Conservation (phyloP, 1,140 invertebrate species). For the Euwallacea fornicatus region DNA sequence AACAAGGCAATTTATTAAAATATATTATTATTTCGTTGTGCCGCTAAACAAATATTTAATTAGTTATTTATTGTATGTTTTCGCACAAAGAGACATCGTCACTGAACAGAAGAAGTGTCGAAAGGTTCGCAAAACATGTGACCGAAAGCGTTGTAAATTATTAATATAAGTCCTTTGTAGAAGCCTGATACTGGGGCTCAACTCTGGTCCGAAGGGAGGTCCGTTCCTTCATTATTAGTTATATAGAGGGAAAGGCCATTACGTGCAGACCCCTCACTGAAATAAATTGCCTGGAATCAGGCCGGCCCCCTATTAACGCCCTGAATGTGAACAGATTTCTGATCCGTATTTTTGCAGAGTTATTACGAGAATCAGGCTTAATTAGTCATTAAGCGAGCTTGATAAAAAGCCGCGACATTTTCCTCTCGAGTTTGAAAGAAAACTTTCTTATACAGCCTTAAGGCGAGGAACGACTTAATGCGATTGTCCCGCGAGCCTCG, state of each 20-base stretch:
- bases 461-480: no score
- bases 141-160: constrained; percentile 1
- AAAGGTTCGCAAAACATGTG: background rate
- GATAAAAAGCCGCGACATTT: no score
- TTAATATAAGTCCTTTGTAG: background rate
- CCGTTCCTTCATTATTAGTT: constrained; percentile 25
- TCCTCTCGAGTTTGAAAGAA: no score
- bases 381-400: no score
- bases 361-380: no score
- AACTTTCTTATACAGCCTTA: no score
- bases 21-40: constrained; percentile 1
- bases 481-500: no score
- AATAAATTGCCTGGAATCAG: constrained; percentile 30
- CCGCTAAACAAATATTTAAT: constrained; percentile 1
- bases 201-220: background rate
- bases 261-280: constrained; percentile 22
- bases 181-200: background rate
- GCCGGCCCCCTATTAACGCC: constrained; percentile 16
- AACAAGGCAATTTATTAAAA: constrained; percentile 8
- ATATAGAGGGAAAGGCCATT: constrained; percentile 29
- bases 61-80: background rate
- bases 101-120: background rate
- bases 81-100: background rate
- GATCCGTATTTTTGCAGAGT: background rate
- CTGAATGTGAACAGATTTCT: constrained; percentile 22